Base-by-base conservation (phyloP, 2,113 vertebrate species). In the Chionis minor region DNA sequence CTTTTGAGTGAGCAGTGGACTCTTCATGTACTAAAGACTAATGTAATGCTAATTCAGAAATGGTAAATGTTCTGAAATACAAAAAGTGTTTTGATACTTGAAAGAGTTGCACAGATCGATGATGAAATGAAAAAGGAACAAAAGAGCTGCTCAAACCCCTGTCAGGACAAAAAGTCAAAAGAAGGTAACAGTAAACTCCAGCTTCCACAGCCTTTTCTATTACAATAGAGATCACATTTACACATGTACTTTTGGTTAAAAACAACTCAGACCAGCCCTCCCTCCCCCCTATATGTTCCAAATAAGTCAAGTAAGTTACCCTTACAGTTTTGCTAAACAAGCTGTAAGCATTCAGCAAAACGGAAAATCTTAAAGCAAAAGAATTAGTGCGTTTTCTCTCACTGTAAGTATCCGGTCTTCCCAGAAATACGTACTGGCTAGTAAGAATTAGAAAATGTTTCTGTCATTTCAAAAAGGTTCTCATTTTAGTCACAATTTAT, bases 271-370 rank as follows among this genome's bases (percentile, higher is more conserved):
- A 52, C 1, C 15, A 56, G 20, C 20, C 3, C 21, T 54, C 8
- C 4, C 2, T 55, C 2, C 2, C 4, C 11, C 1, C 35, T 61
- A 0, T 7, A 49, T 11, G 2, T 9, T 80, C 9, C 10, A 42
- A 80, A 8, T 18, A 10, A 44, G 42, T 44, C 14, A 44, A 44
- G 0, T 21, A 85, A 44, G 3, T 40, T 75, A 61, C 1, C 33
- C 7, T 28, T 58, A 52, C 9, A 54, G 4, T 23, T 82, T 52
- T 59, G 3, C 13, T 91, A 28, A 84, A 81, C 4, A 72, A 32
- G 6, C 54, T 79, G 21, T 21, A 82, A 7, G 1, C 12, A 19
- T 14, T 33, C 56, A 81, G 7, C 4, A 86, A 73, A 94, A 62
- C 6, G 2, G 32, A 62, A 88, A 73, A 88, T 10, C 16, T 66